These are phyloP conservation scores for Actinemys pallida DNA, from an alignment of 2,113 vertebrate genomes.

Conservation along the genomic window DNA sequence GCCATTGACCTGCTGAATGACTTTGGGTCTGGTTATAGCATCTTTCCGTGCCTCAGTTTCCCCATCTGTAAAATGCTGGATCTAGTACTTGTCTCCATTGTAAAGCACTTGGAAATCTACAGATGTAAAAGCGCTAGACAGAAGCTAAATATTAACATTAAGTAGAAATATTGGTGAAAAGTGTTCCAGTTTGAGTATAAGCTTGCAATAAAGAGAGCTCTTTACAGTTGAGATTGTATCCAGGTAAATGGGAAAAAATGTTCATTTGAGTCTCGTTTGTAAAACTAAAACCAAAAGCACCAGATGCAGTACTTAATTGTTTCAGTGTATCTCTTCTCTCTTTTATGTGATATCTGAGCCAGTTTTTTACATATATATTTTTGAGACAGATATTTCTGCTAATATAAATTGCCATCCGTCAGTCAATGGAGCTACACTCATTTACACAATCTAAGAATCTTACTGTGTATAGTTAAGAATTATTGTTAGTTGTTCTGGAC, in stretches of 20 bases:
- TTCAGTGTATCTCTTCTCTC: not conserved
- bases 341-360: not conserved
- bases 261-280: not conserved
- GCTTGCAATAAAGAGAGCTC: not conserved
- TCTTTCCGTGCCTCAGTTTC: not conserved
- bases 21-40: not conserved
- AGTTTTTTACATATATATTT: constrained; percentile 5
- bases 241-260: not conserved
- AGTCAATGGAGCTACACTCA: not conserved
- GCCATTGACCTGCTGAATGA: accelerated
- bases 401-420: not conserved
- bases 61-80: not conserved
- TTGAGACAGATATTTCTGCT: constrained; percentile 23
- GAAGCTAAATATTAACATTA: not conserved
- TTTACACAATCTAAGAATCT: constrained; percentile 23
- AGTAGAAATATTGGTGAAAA: not conserved
- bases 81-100: not conserved
- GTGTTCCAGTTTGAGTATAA: not conserved
- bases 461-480: constrained; percentile 8
- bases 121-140: not conserved
- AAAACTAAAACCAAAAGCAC: not conserved
- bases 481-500: constrained; percentile 28
- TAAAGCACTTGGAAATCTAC: not conserved
- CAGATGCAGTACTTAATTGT: not conserved
- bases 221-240: not conserved